These are phyloP conservation scores for Hycleus phaleratus DNA, from an alignment of 1,140 invertebrate species.

Conservation along the genomic window DNA sequence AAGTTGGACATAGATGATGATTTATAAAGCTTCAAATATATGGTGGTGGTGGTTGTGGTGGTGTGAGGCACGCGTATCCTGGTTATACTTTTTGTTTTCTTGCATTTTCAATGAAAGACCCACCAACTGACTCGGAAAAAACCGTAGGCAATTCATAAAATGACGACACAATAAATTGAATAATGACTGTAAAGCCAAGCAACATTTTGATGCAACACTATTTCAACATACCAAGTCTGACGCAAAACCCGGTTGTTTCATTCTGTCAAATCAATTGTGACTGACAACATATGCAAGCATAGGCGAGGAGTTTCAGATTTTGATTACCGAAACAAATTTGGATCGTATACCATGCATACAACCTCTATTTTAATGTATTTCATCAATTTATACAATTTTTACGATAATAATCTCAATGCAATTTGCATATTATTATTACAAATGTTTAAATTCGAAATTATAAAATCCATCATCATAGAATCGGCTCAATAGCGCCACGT, in stretches of 20 bases:
- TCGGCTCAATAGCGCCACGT: slow-evolving; percentile 4
- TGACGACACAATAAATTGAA: slow-evolving; percentile 22
- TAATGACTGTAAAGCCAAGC: slow-evolving; percentile 12
- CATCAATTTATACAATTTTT: no score
- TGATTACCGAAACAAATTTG: no score
- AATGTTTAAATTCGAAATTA: no score
- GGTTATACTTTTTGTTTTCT: neutral
- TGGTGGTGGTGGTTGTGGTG: neutral
- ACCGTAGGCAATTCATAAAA: slow-evolving; percentile 6
- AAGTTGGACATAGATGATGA: no score
- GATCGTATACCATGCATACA: no score
- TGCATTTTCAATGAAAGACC: no score
- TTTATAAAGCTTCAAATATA: neutral
- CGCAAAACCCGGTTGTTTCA: slow-evolving; percentile 16
- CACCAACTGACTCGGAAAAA: neutral
- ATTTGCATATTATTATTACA: no score
- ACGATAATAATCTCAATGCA: no score
- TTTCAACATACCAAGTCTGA: slow-evolving; percentile 17
- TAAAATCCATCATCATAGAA: no score
- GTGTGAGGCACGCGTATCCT: neutral
- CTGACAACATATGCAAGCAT: no score
- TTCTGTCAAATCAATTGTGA: slow-evolving; percentile 1
- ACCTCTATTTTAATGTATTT: no score
- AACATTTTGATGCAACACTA: slow-evolving; percentile 23
- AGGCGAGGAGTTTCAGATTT: no score